Conservation (phyloP, 2,113 vertebrate genomes). For the Oreochromis aureus region DNA sequence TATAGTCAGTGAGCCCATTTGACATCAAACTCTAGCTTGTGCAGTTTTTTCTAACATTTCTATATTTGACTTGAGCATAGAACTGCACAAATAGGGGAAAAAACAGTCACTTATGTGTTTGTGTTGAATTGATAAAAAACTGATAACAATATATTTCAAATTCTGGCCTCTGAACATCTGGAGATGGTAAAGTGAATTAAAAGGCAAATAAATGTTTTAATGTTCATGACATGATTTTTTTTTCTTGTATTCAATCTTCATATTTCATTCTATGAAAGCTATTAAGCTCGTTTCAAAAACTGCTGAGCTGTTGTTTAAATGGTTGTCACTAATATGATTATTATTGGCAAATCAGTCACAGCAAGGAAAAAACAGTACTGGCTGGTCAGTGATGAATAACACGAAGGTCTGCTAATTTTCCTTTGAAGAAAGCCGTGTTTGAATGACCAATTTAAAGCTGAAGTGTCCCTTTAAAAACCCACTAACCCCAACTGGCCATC, state of each 20-base stretch:
- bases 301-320: background rate
- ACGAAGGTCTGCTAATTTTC: background rate
- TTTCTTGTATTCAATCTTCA: background rate
- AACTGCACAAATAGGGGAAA: background rate
- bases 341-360: background rate
- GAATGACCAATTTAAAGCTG: constrained; percentile 12
- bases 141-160: background rate
- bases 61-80: background rate
- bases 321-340: background rate
- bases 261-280: background rate
- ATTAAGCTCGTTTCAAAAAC: background rate
- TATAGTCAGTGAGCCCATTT: background rate
- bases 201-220: background rate
- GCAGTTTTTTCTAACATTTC: background rate
- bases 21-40: background rate
- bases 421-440: background rate
- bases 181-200: background rate
- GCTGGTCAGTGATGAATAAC: background rate
- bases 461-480: constrained; percentile 24
- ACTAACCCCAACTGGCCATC: constrained; percentile 26
- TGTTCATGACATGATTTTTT: background rate
- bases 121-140: background rate
- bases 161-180: background rate
- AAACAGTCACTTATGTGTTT: background rate
- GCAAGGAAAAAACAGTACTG: background rate